Percentiles rank a stretch among this genome's conserved stretches.
Evolutionary conservation across 53 echinoderm and acorn worm genomes (phyloP).

Genomic region (Echinometra lucunter): DNA sequence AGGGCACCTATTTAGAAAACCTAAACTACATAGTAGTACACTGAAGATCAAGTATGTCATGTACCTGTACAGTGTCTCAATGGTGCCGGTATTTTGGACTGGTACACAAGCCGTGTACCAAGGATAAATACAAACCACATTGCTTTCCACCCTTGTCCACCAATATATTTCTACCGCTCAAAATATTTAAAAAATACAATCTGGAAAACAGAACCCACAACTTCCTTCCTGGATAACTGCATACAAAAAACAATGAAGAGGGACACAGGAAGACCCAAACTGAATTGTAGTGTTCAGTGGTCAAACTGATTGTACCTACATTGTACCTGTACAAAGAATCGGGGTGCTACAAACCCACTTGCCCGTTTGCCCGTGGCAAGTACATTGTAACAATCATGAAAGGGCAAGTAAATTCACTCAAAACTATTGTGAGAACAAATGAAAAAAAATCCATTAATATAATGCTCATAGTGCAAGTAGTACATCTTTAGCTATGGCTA

Average conservation of each 20-base stretch:
- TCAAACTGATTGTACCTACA: too few species aligned
- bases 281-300: not conserved
- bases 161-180: not conserved
- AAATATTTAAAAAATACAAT: not conserved
- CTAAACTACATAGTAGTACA: not conserved
- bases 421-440: too few species aligned
- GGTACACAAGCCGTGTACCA: not conserved
- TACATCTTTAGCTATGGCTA: too few species aligned
- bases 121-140: not conserved
- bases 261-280: not conserved
- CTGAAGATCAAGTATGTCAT: not conserved
- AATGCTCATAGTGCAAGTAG: too few species aligned
- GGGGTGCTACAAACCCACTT: too few species aligned
- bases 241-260: not conserved
- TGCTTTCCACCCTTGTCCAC: not conserved
- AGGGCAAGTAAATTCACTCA: too few species aligned
- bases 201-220: not conserved
- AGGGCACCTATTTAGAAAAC: not conserved
- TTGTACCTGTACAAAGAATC: too few species aligned
- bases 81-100: too few species aligned
- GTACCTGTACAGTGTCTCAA: too few species aligned
- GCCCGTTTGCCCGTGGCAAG: too few species aligned
- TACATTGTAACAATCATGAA: too few species aligned
- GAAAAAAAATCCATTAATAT: too few species aligned
- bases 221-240: not conserved